Evolutionary conservation across 2,888 invertebrate genomes (phyloP), one percentile per base, ranked within the genome.

Genomic region (Uloborus plumipes): DNA sequence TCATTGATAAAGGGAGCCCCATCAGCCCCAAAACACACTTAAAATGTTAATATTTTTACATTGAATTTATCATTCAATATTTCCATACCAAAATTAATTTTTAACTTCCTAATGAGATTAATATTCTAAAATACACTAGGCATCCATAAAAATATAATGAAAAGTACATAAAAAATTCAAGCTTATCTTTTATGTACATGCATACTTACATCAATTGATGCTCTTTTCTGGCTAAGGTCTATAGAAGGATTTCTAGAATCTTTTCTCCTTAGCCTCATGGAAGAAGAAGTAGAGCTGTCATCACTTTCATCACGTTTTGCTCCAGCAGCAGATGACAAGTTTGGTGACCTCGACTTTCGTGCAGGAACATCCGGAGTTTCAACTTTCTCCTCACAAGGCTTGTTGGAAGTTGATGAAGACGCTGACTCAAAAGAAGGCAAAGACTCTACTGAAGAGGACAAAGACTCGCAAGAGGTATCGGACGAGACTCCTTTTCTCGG

Each of bases 191-290:
- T n/a, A 53, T 6, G 11, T 53, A 59, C 9, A 26, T 39, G 31
- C n/a, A 22, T 39, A 81, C 80, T 81, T 81, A 81, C 80, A 70
- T 81, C 74, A 39, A 81, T 74, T 4, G 80, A 81, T 16, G 73
- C 50, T 49, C 74, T 58, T 58, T 75, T 81, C 31, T 58, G 74
- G 26, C 74, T 62, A 2, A 74, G 22, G 39, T 74, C 74, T 31
- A 62, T 53, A n/a, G 69, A 50, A n/a, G 71, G 72, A 31, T 58
- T 66, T 2, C 53, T 53, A 14, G 74, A 74, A 13, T 47, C 39
- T 18, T 49, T 64, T 16, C 62, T 18, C 11, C 67, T 58, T 1
- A 51, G 26, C 15, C 20, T 66, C 1, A 66, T 9, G 15, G 66
- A 66, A 15, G 76, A 76, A 26, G 71, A 65, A 7, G 61, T 31